These are phyloP conservation scores for Cyprinodon tularosa DNA, from an alignment of 2,113 vertebrate species.

Conservation along the genomic window DNA sequence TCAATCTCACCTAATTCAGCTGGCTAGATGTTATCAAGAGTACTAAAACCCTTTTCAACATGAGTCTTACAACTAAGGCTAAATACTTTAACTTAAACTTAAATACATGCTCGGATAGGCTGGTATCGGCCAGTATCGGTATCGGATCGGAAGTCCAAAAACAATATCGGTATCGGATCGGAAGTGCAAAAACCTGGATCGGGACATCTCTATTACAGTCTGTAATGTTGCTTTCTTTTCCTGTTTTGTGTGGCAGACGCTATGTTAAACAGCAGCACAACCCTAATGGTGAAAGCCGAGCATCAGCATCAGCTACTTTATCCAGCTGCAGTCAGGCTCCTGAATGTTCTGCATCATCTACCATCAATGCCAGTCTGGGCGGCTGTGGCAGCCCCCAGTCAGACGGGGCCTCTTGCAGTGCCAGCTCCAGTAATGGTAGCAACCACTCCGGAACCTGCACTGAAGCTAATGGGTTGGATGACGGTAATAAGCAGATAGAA, in stretches of 20 bases:
- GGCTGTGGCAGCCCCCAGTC: constrained; percentile 70
- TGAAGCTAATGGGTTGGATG: constrained; percentile 83
- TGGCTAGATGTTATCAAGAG: too few species aligned
- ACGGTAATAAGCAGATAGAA: constrained; percentile 78
- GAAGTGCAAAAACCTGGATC: too few species aligned
- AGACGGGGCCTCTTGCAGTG: constrained; percentile 76
- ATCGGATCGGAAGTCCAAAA: too few species aligned
- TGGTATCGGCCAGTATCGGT: too few species aligned
- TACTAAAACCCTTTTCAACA: too few species aligned
- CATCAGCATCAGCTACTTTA: constrained; percentile 69
- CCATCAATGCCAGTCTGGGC: constrained; percentile 57
- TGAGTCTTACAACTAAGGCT: too few species aligned
- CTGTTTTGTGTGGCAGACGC: constrained; percentile 78
- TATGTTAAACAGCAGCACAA: constrained; percentile 86
- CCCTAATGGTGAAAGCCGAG: constrained; percentile 74
- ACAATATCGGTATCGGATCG: too few species aligned
- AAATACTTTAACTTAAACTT: too few species aligned
- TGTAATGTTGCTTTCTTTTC: neutral
- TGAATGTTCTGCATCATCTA: constrained; percentile 73
- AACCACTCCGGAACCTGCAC: constrained; percentile 82
- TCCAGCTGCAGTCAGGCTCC: constrained; percentile 74
- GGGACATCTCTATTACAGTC: too few species aligned
- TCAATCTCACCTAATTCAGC: too few species aligned
- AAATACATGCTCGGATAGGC: too few species aligned
- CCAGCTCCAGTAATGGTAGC: constrained; percentile 72